These are phyloP conservation scores for Pteropus alecto DNA, from an alignment of 2,113 vertebrate species.

Conservation along the genomic window DNA sequence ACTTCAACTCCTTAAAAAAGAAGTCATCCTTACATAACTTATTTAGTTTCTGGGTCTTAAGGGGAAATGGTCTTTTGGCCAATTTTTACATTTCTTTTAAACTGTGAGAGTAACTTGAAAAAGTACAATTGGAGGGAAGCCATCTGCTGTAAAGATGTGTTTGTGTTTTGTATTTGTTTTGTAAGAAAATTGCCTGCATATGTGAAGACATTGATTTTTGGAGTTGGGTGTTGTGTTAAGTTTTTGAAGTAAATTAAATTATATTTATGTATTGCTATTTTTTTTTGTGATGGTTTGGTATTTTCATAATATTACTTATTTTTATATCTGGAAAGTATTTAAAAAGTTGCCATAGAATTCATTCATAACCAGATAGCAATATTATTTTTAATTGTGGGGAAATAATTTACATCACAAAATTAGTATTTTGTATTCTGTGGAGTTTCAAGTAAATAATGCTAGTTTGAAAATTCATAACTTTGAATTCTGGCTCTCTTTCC, in stretches of 20 bases:
- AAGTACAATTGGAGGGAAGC: not conserved
- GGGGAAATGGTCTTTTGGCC: not conserved
- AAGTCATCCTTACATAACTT: not conserved
- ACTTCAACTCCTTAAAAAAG: not conserved
- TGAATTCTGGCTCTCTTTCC: constrained; percentile 1
- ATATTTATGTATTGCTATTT: not conserved
- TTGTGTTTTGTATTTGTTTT: constrained; percentile 47
- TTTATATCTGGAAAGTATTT: not conserved
- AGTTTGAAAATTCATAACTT: not conserved
- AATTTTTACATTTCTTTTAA: constrained; percentile 40
- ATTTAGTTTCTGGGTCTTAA: not conserved
- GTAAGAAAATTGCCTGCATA: not conserved
- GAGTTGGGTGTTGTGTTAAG: not conserved
- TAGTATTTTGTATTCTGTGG: not conserved
- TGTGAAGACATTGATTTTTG: not conserved
- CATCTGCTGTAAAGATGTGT: not conserved
- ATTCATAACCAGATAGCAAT: constrained; percentile 26
- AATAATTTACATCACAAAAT: constrained; percentile 20
- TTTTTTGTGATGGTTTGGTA: constrained; percentile 21
- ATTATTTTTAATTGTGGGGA: constrained; percentile 41
- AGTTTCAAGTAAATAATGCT: constrained; percentile 22
- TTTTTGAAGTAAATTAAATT: constrained; percentile 24
- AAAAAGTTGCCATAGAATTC: not conserved
- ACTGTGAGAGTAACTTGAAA: not conserved
- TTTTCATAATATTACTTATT: not conserved